These are phyloP conservation scores for Melieria omissa DNA, from an alignment of 2,888 invertebrate species.

Conservation along the genomic window DNA sequence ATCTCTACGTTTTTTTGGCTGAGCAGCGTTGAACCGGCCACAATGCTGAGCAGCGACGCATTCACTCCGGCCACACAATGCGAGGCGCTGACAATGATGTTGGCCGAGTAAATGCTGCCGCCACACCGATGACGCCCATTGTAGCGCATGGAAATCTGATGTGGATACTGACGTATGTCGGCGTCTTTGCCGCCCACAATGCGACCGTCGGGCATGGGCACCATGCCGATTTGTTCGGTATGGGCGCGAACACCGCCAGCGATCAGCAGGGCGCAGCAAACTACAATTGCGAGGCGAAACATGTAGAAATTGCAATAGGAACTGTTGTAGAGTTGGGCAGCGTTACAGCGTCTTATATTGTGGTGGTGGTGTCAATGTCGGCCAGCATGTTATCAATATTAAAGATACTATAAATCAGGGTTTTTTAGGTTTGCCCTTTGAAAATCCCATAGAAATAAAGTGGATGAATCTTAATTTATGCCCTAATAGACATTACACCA, in stretches of 20 bases:
- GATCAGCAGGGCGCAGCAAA: background rate
- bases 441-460: no score
- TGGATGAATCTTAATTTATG: no score
- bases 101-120: conserved; percentile 49
- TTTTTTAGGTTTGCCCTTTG: no score
- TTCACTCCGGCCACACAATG: conserved; percentile 52
- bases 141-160: conserved; percentile 58
- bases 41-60: conserved; percentile 47
- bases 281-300: background rate
- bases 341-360: background rate
- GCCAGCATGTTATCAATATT: no score
- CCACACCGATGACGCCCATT: conserved; percentile 55
- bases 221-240: conserved; percentile 16
- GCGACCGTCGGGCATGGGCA: conserved; percentile 55
- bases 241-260: conserved; percentile 23
- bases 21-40: conserved; percentile 51
- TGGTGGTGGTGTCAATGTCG: background rate
- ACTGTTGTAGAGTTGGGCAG: no score
- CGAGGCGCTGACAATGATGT: conserved; percentile 54
- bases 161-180: conserved; percentile 51
- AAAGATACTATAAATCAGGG: no score
- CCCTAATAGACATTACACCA: no score
- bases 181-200: conserved; percentile 55
- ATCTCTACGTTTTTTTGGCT: conserved; percentile 48
- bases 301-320: background rate